phyloP scores from a whole-genome alignment of 1,140 invertebrate species.

The Anadara kagoshimensis region DNA sequence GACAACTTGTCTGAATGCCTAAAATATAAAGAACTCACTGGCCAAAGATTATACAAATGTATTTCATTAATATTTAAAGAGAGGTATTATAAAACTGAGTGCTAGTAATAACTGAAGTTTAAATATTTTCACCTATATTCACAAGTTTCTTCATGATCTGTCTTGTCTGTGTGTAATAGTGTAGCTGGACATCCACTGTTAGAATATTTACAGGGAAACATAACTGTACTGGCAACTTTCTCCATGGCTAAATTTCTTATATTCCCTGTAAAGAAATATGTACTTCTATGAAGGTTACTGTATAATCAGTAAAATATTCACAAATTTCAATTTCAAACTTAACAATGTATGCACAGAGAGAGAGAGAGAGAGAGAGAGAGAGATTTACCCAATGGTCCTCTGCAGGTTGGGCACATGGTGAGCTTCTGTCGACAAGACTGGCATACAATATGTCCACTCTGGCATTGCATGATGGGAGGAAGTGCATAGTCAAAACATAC shows the following conservation, averaged over 20 bases:
- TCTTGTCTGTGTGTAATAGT: slow-evolving; percentile 96
- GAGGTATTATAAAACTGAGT: no score
- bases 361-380: no score
- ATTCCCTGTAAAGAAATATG: slow-evolving; percentile 81
- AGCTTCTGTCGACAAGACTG: slow-evolving; percentile 97
- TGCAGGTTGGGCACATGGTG: slow-evolving; percentile 97
- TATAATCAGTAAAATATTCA: background rate
- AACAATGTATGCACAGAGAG: no score
- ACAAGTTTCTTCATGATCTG: slow-evolving; percentile 98
- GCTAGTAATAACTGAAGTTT: background rate
- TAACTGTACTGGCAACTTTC: slow-evolving; percentile 97
- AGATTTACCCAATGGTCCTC: slow-evolving; percentile 86
- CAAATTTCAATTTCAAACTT: background rate
- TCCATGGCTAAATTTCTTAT: slow-evolving; percentile 99
- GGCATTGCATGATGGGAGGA: slow-evolving; percentile 88
- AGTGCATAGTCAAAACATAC: slow-evolving; percentile 99
- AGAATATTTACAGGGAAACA: slow-evolving; percentile 99
- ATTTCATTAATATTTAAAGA: no score
- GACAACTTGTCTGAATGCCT: no score
- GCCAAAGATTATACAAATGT: background rate
- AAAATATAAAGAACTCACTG: no score
- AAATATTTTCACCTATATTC: slow-evolving; percentile 82
- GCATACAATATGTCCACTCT: slow-evolving; percentile 88
- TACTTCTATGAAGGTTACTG: background rate
- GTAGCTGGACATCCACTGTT: slow-evolving; percentile 94